phyloP scores from a whole-genome alignment of 2,113 vertebrate genomes.

The Peromyscus leucopus region DNA sequence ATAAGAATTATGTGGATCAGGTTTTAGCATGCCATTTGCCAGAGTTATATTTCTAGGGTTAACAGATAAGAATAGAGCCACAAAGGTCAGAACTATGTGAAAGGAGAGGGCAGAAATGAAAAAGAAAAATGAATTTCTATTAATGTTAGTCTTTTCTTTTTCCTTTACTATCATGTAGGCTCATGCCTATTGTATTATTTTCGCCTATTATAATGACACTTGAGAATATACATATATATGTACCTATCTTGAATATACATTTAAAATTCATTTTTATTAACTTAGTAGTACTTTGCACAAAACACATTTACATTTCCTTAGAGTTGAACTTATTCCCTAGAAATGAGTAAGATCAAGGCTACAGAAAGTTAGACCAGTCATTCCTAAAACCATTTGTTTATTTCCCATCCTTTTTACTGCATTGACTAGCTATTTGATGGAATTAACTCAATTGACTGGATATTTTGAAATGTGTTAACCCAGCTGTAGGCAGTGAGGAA shows the following conservation, averaged over 20 bases:
- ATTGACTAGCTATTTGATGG: slow-evolving; percentile 59
- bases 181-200: not conserved
- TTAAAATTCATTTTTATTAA: slow-evolving; percentile 15
- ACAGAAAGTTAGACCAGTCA: not conserved
- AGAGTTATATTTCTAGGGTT: not conserved
- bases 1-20: not conserved
- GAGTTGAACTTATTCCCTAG: slow-evolving; percentile 57
- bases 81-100: not conserved
- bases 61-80: not conserved
- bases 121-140: not conserved
- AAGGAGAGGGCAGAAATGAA: not conserved
- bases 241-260: not conserved
- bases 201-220: not conserved
- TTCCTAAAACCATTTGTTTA: slow-evolving; percentile 61
- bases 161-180: not conserved
- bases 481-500: slow-evolving; percentile 44
- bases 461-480: slow-evolving; percentile 74
- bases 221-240: not conserved
- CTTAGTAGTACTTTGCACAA: not conserved
- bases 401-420: slow-evolving; percentile 57
- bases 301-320: slow-evolving; percentile 53
- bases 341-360: slow-evolving; percentile 61
- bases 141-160: slow-evolving; percentile 29
- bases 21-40: not conserved
- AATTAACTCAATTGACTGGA: slow-evolving; percentile 72